Percentiles rank a stretch among this genome's conserved stretches.
Conservation (phyloP, 1,140 invertebrate genomes). For the Neodiprion lecontei region DNA sequence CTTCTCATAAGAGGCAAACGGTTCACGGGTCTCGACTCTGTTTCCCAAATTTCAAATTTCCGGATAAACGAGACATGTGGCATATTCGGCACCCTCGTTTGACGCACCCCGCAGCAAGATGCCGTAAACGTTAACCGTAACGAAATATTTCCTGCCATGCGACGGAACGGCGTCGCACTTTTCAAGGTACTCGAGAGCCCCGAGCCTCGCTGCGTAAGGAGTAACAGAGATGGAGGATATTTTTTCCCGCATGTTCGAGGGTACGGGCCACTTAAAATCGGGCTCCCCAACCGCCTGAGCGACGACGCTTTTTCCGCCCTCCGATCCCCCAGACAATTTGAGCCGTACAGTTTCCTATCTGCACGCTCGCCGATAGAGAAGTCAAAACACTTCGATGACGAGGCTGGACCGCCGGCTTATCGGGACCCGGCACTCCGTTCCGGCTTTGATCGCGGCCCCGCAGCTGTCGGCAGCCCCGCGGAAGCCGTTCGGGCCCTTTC, state of each 20-base stretch:
- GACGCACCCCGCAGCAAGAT: conserved; percentile 19
- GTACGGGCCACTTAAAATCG: neutral
- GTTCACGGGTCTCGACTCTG: neutral
- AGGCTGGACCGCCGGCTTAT: no score
- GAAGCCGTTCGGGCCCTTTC: neutral
- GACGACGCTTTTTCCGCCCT: no score
- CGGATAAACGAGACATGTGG: conserved; percentile 10
- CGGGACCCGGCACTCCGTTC: no score
- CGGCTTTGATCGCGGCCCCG: no score
- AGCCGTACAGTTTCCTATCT: no score
- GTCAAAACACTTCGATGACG: no score
- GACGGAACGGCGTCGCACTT: neutral
- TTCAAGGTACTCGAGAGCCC: no score
- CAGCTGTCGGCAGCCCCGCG: no score
- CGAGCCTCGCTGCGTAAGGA: no score
- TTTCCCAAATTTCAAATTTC: conserved; percentile 4
- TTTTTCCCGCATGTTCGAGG: neutral
- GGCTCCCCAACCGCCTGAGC: neutral
- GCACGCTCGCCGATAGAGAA: no score
- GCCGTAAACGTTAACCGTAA: conserved; percentile 42
- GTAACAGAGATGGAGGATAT: neutral
- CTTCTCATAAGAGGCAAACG: neutral
- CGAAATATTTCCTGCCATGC: conserved; percentile 42
- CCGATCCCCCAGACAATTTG: no score
- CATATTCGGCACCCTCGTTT: conserved; percentile 13